Evolutionary conservation across 2,113 vertebrate genomes (phyloP).

Genomic region (Mormoops blainvillei): DNA sequence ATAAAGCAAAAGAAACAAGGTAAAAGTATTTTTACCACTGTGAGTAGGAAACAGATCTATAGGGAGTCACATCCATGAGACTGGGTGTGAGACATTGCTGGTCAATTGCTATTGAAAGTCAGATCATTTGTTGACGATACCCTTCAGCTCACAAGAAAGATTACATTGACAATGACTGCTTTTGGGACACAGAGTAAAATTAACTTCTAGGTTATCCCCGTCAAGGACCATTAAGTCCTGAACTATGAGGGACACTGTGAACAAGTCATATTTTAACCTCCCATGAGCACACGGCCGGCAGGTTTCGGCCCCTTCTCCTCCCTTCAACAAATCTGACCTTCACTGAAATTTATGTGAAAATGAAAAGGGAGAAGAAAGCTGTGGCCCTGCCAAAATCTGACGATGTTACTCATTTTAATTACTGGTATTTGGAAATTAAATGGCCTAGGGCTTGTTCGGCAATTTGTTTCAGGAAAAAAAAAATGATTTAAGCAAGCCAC

Average conservation of each 20-base stretch:
- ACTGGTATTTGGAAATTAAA: conserved; percentile 85
- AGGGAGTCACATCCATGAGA: conserved; percentile 35
- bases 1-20: background rate
- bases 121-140: conserved; percentile 79
- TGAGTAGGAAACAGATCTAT: conserved; percentile 38
- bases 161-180: conserved; percentile 83
- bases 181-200: conserved; percentile 86
- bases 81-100: conserved; percentile 47
- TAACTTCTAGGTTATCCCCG: conserved; percentile 88
- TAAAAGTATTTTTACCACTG: background rate
- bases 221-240: conserved; percentile 88
- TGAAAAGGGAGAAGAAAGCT: conserved; percentile 80
- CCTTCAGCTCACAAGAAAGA: conserved; percentile 82
- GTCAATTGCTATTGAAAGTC: conserved; percentile 80
- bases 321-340: conserved; percentile 85
- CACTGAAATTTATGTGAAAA: conserved; percentile 85
- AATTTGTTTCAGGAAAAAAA: conserved; percentile 76
- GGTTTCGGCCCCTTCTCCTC: conserved; percentile 74
- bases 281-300: conserved; percentile 77
- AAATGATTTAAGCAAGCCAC: conserved; percentile 81
- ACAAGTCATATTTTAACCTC: conserved; percentile 87
- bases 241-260: conserved; percentile 85
- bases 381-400: conserved; percentile 78
- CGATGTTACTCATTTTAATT: conserved; percentile 86
- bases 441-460: conserved; percentile 77